A percentile compares a stretch with the other conserved stretches of the same genome.
Evolutionary conservation across 2,888 invertebrate species (phyloP).

Genomic region (Brachycybe producta): DNA sequence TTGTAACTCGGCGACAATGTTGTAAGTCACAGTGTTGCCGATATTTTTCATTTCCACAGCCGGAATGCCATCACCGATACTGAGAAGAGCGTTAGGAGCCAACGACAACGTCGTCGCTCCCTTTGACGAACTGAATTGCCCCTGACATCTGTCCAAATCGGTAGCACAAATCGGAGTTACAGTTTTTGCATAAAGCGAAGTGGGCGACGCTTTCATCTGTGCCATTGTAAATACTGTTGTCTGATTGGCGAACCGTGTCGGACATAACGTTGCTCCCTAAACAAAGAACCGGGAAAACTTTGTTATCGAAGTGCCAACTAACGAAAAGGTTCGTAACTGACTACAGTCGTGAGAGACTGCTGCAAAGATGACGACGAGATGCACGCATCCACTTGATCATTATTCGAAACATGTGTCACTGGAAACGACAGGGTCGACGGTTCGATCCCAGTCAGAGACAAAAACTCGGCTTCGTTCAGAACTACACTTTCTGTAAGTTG

Average conservation of each 20-base stretch:
- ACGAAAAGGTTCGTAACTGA: too few species aligned
- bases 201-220: not conserved
- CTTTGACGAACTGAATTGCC: too few species aligned
- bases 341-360: too few species aligned
- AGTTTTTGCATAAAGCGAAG: conserved; percentile 1
- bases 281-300: too few species aligned
- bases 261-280: not conserved
- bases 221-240: conserved; percentile 7
- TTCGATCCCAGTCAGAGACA: conserved; percentile 21
- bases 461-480: conserved; percentile 24
- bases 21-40: not conserved
- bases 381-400: too few species aligned
- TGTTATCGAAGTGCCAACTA: too few species aligned
- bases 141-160: too few species aligned
- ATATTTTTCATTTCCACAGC: not conserved
- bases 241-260: not conserved
- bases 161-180: too few species aligned
- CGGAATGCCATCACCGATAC: not conserved
- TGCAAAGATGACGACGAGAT: too few species aligned
- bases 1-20: conserved; percentile 3
- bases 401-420: not conserved
- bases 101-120: too few species aligned
- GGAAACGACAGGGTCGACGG: conserved; percentile 12
- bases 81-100: not conserved
- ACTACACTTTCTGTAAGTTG: too few species aligned